These are phyloP conservation scores for Pilophorus perplexus DNA, from an alignment of 2,888 invertebrate species.

Conservation along the genomic window DNA sequence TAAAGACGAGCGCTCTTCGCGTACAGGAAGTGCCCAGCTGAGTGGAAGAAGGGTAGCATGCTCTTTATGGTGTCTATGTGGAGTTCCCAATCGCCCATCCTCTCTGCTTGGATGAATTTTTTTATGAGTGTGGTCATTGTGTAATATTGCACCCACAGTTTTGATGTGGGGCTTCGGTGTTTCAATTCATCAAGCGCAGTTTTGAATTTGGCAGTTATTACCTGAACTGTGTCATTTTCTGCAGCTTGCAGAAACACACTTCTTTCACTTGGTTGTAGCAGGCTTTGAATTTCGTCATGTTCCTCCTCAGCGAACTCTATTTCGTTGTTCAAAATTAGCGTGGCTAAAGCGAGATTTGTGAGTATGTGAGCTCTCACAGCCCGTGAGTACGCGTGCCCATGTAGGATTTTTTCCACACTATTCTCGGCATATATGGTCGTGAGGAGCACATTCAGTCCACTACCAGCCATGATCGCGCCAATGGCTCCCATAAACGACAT, in stretches of 20 bases:
- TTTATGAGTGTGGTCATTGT: conserved; percentile 27
- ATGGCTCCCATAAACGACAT: too few relatives aligned
- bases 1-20: conserved; percentile 36
- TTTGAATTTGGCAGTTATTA: conserved; percentile 1
- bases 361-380: conserved; percentile 49
- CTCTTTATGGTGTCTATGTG: not conserved
- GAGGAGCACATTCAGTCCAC: conserved; percentile 51
- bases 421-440: conserved; percentile 49
- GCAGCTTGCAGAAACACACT: not conserved
- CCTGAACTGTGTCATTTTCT: not conserved
- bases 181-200: conserved; percentile 17
- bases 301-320: not conserved
- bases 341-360: conserved; percentile 47
- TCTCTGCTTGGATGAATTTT: conserved; percentile 12
- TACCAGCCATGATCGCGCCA: conserved; percentile 52
- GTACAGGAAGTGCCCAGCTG: conserved; percentile 1
- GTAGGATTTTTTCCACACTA: conserved; percentile 50
- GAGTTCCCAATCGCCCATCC: conserved; percentile 3
- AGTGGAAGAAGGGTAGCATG: conserved; percentile 9
- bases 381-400: conserved; percentile 50
- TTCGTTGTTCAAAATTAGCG: not conserved
- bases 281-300: not conserved
- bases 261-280: conserved; percentile 1
- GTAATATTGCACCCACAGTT: conserved; percentile 34
- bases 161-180: conserved; percentile 6